Percentiles rank a stretch among this genome's conserved stretches.
phyloP scores from a whole-genome alignment of 1,140 invertebrate species.

The Drosophila bifasciata region DNA sequence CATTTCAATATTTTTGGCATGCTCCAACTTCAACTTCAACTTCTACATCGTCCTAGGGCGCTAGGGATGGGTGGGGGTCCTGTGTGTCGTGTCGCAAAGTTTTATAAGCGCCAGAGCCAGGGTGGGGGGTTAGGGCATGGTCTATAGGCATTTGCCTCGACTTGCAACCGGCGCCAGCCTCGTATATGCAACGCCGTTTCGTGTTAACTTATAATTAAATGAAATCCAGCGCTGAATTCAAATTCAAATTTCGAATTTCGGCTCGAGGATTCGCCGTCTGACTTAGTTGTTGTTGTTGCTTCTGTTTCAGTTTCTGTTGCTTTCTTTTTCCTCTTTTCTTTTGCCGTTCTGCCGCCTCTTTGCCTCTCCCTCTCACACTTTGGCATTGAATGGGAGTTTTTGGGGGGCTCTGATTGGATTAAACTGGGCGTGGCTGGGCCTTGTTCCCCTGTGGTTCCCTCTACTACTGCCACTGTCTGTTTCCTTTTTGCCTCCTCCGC shows the following conservation, averaged over 20 bases:
- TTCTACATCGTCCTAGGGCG: too few species aligned
- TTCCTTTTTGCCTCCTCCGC: background rate
- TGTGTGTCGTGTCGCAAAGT: slow-evolving; percentile 57
- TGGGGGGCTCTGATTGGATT: slow-evolving; percentile 60
- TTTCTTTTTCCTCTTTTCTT: slow-evolving; percentile 9
- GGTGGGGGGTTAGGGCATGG: background rate
- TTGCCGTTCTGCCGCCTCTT: background rate
- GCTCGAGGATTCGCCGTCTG: slow-evolving; percentile 3
- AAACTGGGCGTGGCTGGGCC: slow-evolving; percentile 54
- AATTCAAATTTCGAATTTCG: slow-evolving; percentile 46
- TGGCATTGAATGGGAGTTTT: slow-evolving; percentile 28
- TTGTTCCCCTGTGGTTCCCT: background rate
- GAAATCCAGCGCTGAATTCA: slow-evolving; percentile 63
- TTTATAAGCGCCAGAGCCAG: slow-evolving; percentile 30
- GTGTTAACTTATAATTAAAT: slow-evolving; percentile 80
- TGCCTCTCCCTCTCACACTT: background rate
- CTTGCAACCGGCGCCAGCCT: slow-evolving; percentile 58
- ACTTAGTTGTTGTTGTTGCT: background rate
- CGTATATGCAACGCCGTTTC: slow-evolving; percentile 68
- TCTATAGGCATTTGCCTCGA: slow-evolving; percentile 43
- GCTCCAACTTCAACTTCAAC: slow-evolving; percentile 11
- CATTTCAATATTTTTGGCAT: slow-evolving; percentile 74
- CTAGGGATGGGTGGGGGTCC: too few species aligned
- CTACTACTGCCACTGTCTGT: background rate
- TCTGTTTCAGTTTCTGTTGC: background rate